Percentiles rank a stretch among this genome's conserved stretches.
phyloP scores from a whole-genome alignment of 1,140 invertebrate species.

The Zaprionus taronus region DNA sequence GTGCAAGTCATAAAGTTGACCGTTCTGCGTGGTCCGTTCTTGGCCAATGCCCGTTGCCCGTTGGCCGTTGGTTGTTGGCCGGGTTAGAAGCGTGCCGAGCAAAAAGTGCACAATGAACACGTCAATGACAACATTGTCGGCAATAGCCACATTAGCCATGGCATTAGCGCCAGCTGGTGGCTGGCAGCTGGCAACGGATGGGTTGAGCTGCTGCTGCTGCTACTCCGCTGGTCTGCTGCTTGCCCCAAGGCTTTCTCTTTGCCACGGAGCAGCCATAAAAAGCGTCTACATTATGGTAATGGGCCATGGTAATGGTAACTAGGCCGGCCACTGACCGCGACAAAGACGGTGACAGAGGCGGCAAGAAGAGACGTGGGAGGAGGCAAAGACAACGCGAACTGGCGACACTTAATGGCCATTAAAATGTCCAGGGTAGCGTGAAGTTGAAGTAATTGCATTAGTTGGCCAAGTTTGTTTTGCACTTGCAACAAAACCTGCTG shows the following conservation, averaged over 20 bases:
- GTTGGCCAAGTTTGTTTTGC: constrained; percentile 60
- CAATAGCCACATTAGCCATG: constrained; percentile 55
- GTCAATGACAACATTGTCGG: constrained; percentile 60
- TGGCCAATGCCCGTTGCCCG: not conserved
- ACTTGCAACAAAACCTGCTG: constrained; percentile 35
- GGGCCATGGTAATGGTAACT: constrained; percentile 52
- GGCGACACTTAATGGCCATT: constrained; percentile 68
- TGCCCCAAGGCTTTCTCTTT: constrained; percentile 61
- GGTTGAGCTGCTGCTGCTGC: constrained; percentile 6
- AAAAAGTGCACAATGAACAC: constrained; percentile 50
- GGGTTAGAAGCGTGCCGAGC: constrained; percentile 47
- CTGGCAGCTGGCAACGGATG: not conserved
- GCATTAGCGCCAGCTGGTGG: constrained; percentile 70
- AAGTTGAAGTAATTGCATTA: constrained; percentile 76
- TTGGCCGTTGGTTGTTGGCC: not conserved
- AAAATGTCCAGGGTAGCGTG: constrained; percentile 65
- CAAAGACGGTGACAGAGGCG: not conserved
- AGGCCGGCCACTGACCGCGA: constrained; percentile 75
- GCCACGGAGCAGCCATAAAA: constrained; percentile 57
- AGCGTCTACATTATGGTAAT: constrained; percentile 72
- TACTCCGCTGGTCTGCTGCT: no score
- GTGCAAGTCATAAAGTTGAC: constrained; percentile 63
- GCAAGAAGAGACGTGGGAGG: not conserved
- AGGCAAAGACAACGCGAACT: constrained; percentile 13
- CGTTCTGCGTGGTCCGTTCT: constrained; percentile 21